Evolutionary conservation across 1,140 invertebrate genomes (phyloP).

Genomic region (Thalassaphorura encarpata): DNA sequence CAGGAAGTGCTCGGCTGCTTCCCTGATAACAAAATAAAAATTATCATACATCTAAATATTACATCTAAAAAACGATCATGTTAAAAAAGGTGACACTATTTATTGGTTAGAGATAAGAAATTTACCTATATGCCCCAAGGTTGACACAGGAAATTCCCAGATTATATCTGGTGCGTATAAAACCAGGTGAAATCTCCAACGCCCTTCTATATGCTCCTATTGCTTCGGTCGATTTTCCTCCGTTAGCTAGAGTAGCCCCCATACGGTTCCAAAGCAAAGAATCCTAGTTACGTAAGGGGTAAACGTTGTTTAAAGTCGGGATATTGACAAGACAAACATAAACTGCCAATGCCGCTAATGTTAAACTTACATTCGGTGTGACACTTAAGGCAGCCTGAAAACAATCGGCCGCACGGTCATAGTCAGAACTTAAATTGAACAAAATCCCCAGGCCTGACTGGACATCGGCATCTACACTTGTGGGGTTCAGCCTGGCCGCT

Average conservation of each 20-base stretch:
- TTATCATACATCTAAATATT: background rate
- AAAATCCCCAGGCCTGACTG: slow-evolving; percentile 91
- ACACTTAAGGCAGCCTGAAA: slow-evolving; percentile 80
- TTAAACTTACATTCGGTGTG: slow-evolving; percentile 61
- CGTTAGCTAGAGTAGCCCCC: slow-evolving; percentile 94
- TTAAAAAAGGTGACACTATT: no score
- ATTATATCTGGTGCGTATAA: slow-evolving; percentile 93
- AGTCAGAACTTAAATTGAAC: slow-evolving; percentile 88
- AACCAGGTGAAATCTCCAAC: slow-evolving; percentile 82
- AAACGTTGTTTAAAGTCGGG: background rate
- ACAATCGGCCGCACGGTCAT: slow-evolving; percentile 93
- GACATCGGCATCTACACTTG: slow-evolving; percentile 77
- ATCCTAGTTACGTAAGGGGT: slow-evolving; percentile 51
- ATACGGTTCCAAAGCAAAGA: slow-evolving; percentile 93
- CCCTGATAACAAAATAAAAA: slow-evolving; percentile 44
- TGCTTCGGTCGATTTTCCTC: slow-evolving; percentile 85
- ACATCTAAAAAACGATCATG: background rate
- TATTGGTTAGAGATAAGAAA: no score
- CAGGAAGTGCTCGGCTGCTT: slow-evolving; percentile 92
- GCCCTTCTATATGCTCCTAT: slow-evolving; percentile 91
- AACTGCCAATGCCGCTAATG: slow-evolving; percentile 16
- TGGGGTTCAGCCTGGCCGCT: slow-evolving; percentile 69
- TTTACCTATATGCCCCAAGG: slow-evolving; percentile 77
- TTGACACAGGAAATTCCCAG: slow-evolving; percentile 97
- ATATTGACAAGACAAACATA: background rate